These are phyloP conservation scores for Nycticorax nycticorax DNA, from an alignment of 2,113 vertebrate species.

Conservation along the genomic window DNA sequence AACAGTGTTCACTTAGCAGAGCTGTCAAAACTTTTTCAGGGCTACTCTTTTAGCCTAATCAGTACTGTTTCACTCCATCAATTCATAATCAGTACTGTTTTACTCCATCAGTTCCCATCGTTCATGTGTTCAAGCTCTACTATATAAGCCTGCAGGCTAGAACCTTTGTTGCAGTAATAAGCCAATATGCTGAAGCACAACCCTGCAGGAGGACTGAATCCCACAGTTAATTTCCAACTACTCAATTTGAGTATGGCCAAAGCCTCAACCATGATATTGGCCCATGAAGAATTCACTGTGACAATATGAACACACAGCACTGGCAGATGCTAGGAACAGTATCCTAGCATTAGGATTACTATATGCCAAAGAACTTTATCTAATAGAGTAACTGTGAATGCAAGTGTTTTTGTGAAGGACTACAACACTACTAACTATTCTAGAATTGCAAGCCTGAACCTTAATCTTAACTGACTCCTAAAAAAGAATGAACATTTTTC, in stretches of 20 bases:
- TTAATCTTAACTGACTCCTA: neutral
- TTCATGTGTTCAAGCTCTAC: neutral
- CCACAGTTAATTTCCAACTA: neutral
- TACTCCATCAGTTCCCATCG: neutral
- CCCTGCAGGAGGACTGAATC: neutral
- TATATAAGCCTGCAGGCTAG: neutral
- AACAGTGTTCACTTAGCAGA: neutral
- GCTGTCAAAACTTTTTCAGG: neutral
- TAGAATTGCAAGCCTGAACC: neutral
- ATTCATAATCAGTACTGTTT: neutral
- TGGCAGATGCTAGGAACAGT: neutral
- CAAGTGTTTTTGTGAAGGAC: neutral
- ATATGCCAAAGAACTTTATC: neutral
- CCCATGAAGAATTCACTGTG: neutral
- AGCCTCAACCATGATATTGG: neutral
- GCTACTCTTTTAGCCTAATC: neutral
- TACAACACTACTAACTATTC: neutral
- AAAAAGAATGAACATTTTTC: neutral
- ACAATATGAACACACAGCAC: neutral
- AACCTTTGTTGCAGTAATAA: neutral
- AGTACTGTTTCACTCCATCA: neutral
- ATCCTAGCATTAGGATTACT: too few relatives aligned
- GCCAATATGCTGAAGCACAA: neutral
- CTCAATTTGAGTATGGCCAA: neutral
- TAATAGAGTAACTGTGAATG: neutral